Evolutionary conservation across 1,140 invertebrate genomes (phyloP).

Genomic region (Andricus grossulariae): DNA sequence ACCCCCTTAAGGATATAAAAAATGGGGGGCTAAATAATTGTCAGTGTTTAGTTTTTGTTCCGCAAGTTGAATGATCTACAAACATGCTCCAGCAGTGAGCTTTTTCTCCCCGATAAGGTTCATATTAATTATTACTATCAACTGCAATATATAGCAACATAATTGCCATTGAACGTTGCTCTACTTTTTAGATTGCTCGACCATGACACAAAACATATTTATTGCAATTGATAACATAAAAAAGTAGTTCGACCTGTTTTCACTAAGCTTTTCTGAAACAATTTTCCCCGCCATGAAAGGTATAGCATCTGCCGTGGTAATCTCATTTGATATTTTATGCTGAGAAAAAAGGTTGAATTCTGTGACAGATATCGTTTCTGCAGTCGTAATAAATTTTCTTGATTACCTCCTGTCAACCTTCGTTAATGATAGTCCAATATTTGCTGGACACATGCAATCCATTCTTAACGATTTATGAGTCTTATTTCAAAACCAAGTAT

Average conservation of each 20-base stretch:
- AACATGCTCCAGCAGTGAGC: constrained; percentile 46
- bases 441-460: background rate
- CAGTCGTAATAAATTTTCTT: background rate
- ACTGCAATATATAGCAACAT: background rate
- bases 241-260: no score
- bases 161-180: background rate
- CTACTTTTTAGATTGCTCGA: background rate
- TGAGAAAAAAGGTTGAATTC: background rate
- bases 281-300: background rate
- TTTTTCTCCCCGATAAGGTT: constrained; percentile 50
- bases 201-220: no score
- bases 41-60: constrained; percentile 5
- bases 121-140: constrained; percentile 32
- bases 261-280: background rate
- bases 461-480: background rate
- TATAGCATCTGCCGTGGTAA: background rate
- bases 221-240: no score
- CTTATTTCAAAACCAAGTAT: background rate
- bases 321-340: background rate
- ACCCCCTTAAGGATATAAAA: background rate
- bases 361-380: background rate
- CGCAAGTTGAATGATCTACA: constrained; percentile 3
- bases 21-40: constrained; percentile 8
- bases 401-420: background rate
- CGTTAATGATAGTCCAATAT: background rate